phyloP scores from a whole-genome alignment of 2,888 invertebrate genomes.

The Dryococelus australis region DNA sequence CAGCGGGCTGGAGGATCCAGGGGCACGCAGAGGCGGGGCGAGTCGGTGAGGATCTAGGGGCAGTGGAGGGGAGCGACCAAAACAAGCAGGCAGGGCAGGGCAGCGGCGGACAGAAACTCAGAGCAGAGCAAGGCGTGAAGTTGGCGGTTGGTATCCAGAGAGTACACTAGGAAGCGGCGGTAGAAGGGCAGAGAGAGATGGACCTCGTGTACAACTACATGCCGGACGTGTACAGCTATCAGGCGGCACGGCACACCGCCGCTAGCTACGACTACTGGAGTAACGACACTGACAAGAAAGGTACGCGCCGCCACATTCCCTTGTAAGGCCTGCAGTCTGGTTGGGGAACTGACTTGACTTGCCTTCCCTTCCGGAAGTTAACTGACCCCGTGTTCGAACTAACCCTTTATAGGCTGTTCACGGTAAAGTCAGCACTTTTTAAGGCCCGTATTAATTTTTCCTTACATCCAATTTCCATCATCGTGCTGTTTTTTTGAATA shows the following conservation, averaged over 20 bases:
- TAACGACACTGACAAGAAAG: slow-evolving; percentile 48
- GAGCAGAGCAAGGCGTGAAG: background rate
- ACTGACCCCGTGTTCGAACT: too few species aligned
- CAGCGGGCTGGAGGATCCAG: too few species aligned
- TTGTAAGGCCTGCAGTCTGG: background rate
- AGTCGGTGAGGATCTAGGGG: background rate
- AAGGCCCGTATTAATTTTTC: too few species aligned
- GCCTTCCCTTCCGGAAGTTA: background rate
- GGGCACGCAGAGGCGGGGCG: too few species aligned
- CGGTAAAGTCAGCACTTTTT: too few species aligned
- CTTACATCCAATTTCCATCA: too few species aligned
- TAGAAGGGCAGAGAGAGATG: slow-evolving; percentile 54
- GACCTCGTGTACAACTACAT: slow-evolving; percentile 62
- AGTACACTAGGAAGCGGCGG: background rate
- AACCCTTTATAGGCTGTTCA: too few species aligned
- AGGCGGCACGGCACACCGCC: slow-evolving; percentile 59
- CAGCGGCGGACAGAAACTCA: background rate
- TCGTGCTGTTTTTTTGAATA: too few species aligned
- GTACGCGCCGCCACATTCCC: background rate
- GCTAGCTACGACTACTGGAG: slow-evolving; percentile 64
- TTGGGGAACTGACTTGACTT: background rate
- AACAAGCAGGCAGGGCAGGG: background rate
- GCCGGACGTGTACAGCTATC: slow-evolving; percentile 64
- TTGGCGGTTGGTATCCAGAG: too few species aligned
- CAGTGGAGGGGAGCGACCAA: background rate